Base-by-base conservation (phyloP, 2,888 invertebrate genomes). In the Adineta ricciae region DNA sequence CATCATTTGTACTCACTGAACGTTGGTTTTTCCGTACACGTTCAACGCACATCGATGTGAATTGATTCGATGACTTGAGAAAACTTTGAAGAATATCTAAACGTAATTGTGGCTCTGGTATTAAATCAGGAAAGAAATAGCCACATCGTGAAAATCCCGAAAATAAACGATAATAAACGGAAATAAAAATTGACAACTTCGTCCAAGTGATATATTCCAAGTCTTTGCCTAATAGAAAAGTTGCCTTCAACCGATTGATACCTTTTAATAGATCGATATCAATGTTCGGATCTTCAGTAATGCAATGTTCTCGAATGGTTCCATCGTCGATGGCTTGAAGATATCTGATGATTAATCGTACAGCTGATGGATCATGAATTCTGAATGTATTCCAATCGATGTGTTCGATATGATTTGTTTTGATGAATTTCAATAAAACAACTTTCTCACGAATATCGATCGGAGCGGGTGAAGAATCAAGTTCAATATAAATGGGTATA, bases 11-110 rank as follows among this genome's bases (percentile, higher is more conserved):
- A 78, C 14, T n/a, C 24, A 41, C 78, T 24, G 78, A 78, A 8
- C 64, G 64, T 64, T 64, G 64, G 2, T 64, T 11, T 64, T n/a
- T 27, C 2, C 64, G 64, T 7, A 64, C 64, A 64, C 11, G 5
- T 27, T 64, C 64, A 32, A 64, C 64, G 16, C 27, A 64, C 32
- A 64, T 2, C 2, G 64, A 64, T 1, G 78, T 78, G 16, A 78
- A 78, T 78, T 41, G 38, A 78, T 78, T n/a, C 2, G 78, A 78
- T 78, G 78, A 78, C 41, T 78, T 7, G 24, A 78, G 78, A n/a
- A 78, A 41, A n/a, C 24, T 41, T 78, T 41, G 78, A 14, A 78
- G 41, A 78, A 78, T 78, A 78, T 78, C 78, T 41, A 78, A 41
- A 38, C 78, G 78, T 41, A 78, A 41, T 78, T 78, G 78, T 21